Evolutionary conservation across 1,140 invertebrate species (phyloP), one percentile per base, ranked within the genome.

Genomic region (Bombus terrestris): DNA sequence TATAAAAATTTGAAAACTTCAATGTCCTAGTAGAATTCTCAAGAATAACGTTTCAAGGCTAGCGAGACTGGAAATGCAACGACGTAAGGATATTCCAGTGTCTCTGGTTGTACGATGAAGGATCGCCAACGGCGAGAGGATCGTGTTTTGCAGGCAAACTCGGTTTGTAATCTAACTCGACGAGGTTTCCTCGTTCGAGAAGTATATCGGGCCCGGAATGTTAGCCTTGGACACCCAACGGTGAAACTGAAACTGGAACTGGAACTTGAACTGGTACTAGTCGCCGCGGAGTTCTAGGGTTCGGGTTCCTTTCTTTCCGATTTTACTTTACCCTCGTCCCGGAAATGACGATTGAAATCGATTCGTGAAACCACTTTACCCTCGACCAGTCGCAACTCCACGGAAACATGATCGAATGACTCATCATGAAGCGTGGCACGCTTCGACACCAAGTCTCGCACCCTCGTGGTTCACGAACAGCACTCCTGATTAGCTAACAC

Each of bases 171-270:
- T 84, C 62, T 83, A 83, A 83, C 79, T 83, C 81, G 35, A 2
- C 82, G 64, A 79, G 74, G 82, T 77, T 84, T 84, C 66, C 75
- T 79, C 82, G 66, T 79, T 71, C 39, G 81, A 43, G 66, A 71
- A 47, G 66, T 85, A 39, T 66, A 62, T 85, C 76, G 57, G 22
- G 39, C 28, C 8, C 35, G 83, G 83, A 85, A 85, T 85, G 76
- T 64, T 53, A 72, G 77, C 83, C 74, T 81, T 81, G 83, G 69
- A 80, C 71, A 73, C 41, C 43, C 28, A 73, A 73, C 41, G 41
- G 71, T 73, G 71, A 73, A 73, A 73, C 71, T 81, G 83, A 81
- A 72, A 85, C 83, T 85, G 69, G 81, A 81, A 78, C 82, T 84
- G 75, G 15, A 73, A 73, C 71, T 73, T 37, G 75, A 79, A 79